phyloP scores from a whole-genome alignment of 2,113 vertebrate species.

The Cathartes aura region DNA sequence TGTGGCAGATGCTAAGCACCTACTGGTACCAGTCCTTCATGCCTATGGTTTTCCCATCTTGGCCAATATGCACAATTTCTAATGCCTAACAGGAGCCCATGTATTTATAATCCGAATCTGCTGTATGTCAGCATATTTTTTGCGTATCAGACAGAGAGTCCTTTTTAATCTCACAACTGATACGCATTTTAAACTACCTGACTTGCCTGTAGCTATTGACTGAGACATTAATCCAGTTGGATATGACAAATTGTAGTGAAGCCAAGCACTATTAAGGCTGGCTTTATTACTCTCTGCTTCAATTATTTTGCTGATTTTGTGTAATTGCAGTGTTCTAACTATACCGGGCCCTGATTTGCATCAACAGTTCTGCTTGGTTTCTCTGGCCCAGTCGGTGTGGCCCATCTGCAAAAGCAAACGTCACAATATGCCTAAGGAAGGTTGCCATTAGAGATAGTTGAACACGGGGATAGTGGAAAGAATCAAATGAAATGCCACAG shows the following conservation, averaged over 20 bases:
- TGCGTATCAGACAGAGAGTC: not conserved
- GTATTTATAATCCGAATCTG: not conserved
- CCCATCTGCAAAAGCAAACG: not conserved
- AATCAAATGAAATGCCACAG: not conserved
- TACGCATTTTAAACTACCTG: slow-evolving; percentile 2
- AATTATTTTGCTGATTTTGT: slow-evolving; percentile 36
- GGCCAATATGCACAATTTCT: not conserved
- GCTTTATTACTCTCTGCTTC: slow-evolving; percentile 3
- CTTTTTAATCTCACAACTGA: not conserved
- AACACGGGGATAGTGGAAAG: not conserved
- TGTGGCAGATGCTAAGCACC: not conserved
- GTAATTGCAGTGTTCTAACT: not conserved
- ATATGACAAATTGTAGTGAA: slow-evolving; percentile 12
- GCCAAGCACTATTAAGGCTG: not conserved
- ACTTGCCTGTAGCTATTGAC: slow-evolving; percentile 8
- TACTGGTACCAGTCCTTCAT: not conserved
- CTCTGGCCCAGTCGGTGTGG: not conserved
- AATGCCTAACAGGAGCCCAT: not conserved
- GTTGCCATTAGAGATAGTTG: not conserved
- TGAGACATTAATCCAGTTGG: not conserved
- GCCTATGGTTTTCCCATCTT: not conserved
- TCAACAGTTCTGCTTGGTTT: not conserved
- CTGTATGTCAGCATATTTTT: not conserved
- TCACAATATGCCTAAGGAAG: not conserved
- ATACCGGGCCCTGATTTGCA: not conserved